Evolutionary conservation across 2,797 vertebrate species (phyloP).

Genomic region (Cetoscarus ocellatus): DNA sequence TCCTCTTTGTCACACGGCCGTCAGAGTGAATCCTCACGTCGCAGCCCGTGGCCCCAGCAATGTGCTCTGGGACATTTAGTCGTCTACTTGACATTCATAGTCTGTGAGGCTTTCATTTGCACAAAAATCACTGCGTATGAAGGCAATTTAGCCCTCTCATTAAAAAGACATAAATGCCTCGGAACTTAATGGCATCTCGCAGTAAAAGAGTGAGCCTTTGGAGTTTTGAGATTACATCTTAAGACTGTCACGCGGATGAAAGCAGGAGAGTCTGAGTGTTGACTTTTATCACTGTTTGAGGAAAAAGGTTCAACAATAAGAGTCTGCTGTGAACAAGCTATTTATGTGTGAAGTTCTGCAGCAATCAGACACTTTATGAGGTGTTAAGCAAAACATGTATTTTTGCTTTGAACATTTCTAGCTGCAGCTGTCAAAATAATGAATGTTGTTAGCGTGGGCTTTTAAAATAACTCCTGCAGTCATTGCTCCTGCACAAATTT

Average conservation of each 20-base stretch:
- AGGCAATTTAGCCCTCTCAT: conserved; percentile 84
- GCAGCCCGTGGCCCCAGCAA: conserved; percentile 57
- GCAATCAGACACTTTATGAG: conserved; percentile 5
- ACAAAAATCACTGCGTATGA: conserved; percentile 80
- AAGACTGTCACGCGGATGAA: conserved; percentile 61
- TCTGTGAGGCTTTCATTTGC: conserved; percentile 79
- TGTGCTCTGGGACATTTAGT: conserved; percentile 74
- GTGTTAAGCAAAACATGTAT: conserved; percentile 3
- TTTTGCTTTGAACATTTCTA: conserved; percentile 12
- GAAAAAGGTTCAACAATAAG: conserved; percentile 23
- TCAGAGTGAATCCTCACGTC: conserved; percentile 64
- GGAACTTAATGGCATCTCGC: conserved; percentile 79
- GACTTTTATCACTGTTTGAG: conserved; percentile 48
- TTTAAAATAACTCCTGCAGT: background rate
- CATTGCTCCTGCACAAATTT: background rate
- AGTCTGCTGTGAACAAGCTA: conserved; percentile 20
- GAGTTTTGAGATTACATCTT: conserved; percentile 78
- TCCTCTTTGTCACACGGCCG: conserved; percentile 48
- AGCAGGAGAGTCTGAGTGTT: conserved; percentile 43
- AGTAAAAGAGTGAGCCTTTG: conserved; percentile 72
- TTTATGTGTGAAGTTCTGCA: conserved; percentile 25
- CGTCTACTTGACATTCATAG: conserved; percentile 79
- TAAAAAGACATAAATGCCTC: conserved; percentile 85
- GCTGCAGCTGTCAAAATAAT: background rate
- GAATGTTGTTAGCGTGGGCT: background rate